Conservation (phyloP, 1,140 invertebrate species). For the Temnothorax longispinosus region DNA sequence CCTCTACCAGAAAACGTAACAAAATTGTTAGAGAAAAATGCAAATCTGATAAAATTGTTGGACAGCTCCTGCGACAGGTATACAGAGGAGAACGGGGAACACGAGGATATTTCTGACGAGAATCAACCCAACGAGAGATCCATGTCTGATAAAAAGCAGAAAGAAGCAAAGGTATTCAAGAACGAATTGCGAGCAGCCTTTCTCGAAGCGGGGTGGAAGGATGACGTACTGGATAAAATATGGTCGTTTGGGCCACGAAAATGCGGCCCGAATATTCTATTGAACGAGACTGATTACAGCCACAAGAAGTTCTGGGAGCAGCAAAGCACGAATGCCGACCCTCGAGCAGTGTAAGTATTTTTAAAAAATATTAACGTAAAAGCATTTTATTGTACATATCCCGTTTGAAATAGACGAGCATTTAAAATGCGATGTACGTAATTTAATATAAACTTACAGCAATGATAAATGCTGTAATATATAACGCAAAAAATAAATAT, state of each 20-base stretch:
- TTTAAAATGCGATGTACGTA: not conserved
- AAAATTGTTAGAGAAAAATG: slow-evolving; percentile 89
- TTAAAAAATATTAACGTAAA: not conserved
- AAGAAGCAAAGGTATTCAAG: slow-evolving; percentile 88
- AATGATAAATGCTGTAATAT: not conserved
- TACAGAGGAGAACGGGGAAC: slow-evolving; percentile 66
- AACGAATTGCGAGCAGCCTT: slow-evolving; percentile 89
- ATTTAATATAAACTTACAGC: slow-evolving; percentile 4
- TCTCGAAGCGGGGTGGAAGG: slow-evolving; percentile 86
- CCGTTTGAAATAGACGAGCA: not conserved
- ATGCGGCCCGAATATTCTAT: slow-evolving; percentile 95
- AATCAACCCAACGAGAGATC: slow-evolving; percentile 72
- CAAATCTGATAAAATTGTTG: slow-evolving; percentile 87
- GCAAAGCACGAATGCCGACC: slow-evolving; percentile 74
- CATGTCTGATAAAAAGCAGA: slow-evolving; percentile 86
- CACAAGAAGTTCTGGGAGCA: slow-evolving; percentile 80
- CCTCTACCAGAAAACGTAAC: slow-evolving; percentile 92
- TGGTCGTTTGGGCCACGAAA: slow-evolving; percentile 97
- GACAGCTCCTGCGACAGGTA: slow-evolving; percentile 82
- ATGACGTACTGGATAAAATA: slow-evolving; percentile 90
- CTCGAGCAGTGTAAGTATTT: slow-evolving; percentile 78
- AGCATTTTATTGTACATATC: not conserved
- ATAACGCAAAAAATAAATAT: slow-evolving; percentile 15
- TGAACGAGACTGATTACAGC: slow-evolving; percentile 90
- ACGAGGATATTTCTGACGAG: slow-evolving; percentile 61